Evolutionary conservation across 2,888 invertebrate genomes (phyloP).

Genomic region (Arge pagana): DNA sequence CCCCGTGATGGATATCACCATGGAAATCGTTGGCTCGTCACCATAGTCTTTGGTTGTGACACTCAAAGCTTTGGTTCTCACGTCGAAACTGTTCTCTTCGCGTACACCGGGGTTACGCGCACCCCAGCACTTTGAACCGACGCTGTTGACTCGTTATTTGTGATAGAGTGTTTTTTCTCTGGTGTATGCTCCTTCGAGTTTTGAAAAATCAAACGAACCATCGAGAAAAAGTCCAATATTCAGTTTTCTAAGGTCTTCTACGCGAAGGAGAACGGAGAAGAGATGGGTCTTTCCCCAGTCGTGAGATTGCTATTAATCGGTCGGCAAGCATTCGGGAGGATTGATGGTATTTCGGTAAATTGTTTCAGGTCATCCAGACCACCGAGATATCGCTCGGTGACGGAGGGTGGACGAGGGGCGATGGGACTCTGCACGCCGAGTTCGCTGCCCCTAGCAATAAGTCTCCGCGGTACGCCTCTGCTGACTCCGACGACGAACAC

Average conservation of each 20-base stretch:
- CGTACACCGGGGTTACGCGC: too few relatives aligned
- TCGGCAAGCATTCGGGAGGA: not conserved
- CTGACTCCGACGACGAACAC: conserved; percentile 42
- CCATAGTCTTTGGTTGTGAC: too few relatives aligned
- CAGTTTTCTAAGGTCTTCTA: conserved; percentile 37
- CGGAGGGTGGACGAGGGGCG: conserved; percentile 69
- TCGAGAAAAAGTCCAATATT: too few relatives aligned
- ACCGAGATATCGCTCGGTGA: conserved; percentile 72
- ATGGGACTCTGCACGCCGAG: conserved; percentile 74
- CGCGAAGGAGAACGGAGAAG: not conserved
- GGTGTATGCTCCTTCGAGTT: too few relatives aligned
- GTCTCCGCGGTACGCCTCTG: conserved; percentile 69
- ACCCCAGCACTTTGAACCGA: too few relatives aligned
- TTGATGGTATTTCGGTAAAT: conserved; percentile 9
- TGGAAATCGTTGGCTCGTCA: too few relatives aligned
- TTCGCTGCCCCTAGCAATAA: conserved; percentile 75
- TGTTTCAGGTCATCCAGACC: conserved; percentile 71
- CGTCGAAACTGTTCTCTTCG: too few relatives aligned
- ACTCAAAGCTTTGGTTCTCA: too few relatives aligned
- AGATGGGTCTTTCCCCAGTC: not conserved
- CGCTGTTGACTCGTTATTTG: too few relatives aligned
- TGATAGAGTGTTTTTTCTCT: too few relatives aligned
- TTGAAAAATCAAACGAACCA: too few relatives aligned
- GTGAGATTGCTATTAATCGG: not conserved
- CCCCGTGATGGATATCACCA: too few relatives aligned